Base-by-base conservation (phyloP, 1,140 invertebrate species). In the Adoxophyes honmai region DNA sequence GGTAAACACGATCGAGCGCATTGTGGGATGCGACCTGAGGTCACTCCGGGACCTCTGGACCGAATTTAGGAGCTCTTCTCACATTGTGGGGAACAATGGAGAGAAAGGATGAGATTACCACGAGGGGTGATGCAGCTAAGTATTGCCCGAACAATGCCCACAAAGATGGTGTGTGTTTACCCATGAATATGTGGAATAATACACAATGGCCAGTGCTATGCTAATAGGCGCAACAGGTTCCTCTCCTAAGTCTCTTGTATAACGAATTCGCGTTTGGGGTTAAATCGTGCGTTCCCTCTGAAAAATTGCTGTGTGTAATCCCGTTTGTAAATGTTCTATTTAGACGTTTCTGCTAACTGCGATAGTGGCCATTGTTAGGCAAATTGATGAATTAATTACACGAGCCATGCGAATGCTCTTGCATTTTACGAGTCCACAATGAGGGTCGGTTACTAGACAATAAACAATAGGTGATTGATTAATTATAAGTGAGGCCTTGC, bases 81-180 rank as follows among this genome's bases (percentile, higher is more conserved):
- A 51, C 60, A 72, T 71, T 73, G 73, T 73, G 53, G 37, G 48
- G 33, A 59, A 86, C 79, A 81, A 80, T 78, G 56, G 60, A 66
- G 55, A 75, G 68, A 77, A 78, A 77, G 69, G 78, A 78, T 69
- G 68, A 64, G 70, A 81, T 84, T 75, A 72, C 66, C 68, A 37
- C 68, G 72, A 85, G 79, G 81, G 83, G 80, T 73, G 79, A 85
- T 76, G 73, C 79, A 82, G 81, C 82, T 83, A 85, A 87, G 84
- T 85, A 85, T 85, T 77, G 76, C 77, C 66, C 67, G 63, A 68
- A 87, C 81, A 87, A 87, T 83, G 59, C 75, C 68, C 53, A 87
- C 81, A 87, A 86, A 84, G 81, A 73, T 56, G 75, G 75, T 87
- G 84, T 86, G 75, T 86, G 83, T 87, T 87, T 87, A 84, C 79